Base-by-base conservation (phyloP, 2,888 invertebrate genomes). In the Gastracanthus pulcherrimus region DNA sequence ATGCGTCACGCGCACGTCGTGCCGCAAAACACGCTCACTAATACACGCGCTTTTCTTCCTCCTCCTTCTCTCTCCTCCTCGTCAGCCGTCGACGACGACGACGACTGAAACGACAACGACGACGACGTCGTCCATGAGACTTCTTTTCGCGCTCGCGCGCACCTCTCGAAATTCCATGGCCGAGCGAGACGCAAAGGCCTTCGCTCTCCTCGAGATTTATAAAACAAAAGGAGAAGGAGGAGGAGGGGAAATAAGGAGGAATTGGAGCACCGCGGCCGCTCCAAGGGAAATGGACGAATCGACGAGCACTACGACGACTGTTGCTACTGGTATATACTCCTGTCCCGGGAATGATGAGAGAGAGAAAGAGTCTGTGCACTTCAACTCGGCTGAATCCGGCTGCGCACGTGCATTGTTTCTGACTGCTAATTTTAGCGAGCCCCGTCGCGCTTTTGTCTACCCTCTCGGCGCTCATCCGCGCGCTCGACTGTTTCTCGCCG, bases 361-460 rank as follows among this genome's bases (percentile, higher is more conserved):
- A 55, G 23, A 11, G 23, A 55, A 26, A 9, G 82, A 83, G 83
- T 84, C 69, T 84, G n/a, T n/a, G 84, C 84, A 85, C 86, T 87
- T 83, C 86, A 86, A 84, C 86, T 88, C 85, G 87, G 84, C 87
- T 88, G 88, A 90, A 89, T 87, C 88, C 87, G 88, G 88, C 88
- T 29, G 72, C 60, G 55, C 90, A 87, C 89, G 89, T 88, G 89
- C 89, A 91, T 91, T 91, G 91, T 91, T 90, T 85, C 86, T 85
- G 45, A 38, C 81, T 84, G 89, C 89, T 91, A 91, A 90, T 90
- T 91, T 90, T 90, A 90, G 90, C 86, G 84, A 36, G 79, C 84
- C 86, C 85, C 88, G 88, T 84, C 88, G 87, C 88, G 84, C 86
- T 85, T 89, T 90, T 90, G 89, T 90, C 88, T 89, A 89, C 86